phyloP scores from a whole-genome alignment of 2,888 invertebrate species.

The Cremastobaeus sp. region DNA sequence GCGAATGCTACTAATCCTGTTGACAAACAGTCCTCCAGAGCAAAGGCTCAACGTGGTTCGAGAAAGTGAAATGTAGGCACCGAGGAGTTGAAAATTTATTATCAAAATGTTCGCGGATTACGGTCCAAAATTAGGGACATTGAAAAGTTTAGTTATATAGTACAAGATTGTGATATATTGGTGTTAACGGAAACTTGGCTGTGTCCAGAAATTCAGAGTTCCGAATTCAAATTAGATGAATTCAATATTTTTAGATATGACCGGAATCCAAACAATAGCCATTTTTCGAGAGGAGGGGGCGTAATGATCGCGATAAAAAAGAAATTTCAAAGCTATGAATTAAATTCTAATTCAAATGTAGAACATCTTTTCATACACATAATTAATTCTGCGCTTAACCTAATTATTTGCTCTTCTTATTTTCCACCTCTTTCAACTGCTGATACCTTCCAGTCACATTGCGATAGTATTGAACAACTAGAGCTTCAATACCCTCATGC shows the following conservation, averaged over 20 bases:
- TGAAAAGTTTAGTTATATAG: slow-evolving; percentile 3
- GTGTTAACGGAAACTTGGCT: slow-evolving; percentile 6
- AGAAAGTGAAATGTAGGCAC: too few relatives aligned
- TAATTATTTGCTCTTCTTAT: neutral
- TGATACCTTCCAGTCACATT: too few relatives aligned
- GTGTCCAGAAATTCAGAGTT: neutral
- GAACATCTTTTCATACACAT: neutral
- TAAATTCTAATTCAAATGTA: neutral
- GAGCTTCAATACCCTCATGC: too few relatives aligned
- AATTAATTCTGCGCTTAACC: neutral
- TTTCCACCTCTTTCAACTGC: neutral
- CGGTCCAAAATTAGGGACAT: neutral
- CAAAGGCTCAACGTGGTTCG: too few relatives aligned
- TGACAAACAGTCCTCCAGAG: too few relatives aligned
- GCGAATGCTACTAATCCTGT: too few relatives aligned
- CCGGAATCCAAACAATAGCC: neutral
- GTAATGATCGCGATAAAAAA: neutral
- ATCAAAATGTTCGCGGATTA: neutral
- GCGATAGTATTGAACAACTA: too few relatives aligned
- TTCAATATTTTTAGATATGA: neutral
- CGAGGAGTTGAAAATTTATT: slow-evolving; percentile 1
- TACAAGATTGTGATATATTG: neutral
- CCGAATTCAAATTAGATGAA: neutral
- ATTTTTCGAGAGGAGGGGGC: neutral
- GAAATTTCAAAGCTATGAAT: neutral